A percentile compares a stretch with the other conserved stretches of the same genome.
Evolutionary conservation across 2,113 vertebrate species (phyloP).

Genomic region (Antechinus stuartii): DNA sequence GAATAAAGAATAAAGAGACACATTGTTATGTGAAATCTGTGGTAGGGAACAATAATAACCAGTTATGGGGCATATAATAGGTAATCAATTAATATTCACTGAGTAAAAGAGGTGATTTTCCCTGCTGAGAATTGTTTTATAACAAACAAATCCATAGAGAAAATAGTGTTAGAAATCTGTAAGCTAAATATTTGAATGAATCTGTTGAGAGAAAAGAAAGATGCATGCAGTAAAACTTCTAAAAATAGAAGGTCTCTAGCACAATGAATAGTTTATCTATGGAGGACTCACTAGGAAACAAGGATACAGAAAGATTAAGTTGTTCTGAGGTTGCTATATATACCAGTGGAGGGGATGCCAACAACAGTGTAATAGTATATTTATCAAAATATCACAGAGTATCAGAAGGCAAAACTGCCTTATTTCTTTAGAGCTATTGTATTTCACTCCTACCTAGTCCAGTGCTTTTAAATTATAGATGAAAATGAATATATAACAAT

Average conservation of each 20-base stretch:
- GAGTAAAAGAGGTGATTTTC: background rate
- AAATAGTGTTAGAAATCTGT: constrained; percentile 41
- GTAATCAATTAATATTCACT: background rate
- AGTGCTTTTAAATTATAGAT: background rate
- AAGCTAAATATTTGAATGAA: background rate
- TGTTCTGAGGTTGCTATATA: background rate
- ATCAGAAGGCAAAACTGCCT: background rate
- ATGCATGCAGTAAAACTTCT: background rate
- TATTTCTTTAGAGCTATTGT: background rate
- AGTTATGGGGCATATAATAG: background rate
- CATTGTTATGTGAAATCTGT: background rate
- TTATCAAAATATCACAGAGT: background rate
- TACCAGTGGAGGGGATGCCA: background rate
- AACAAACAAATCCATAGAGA: constrained; percentile 22
- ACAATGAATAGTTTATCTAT: background rate
- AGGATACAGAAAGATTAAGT: background rate
- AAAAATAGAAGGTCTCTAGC: background rate
- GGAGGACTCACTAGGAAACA: background rate
- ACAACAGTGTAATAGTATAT: background rate
- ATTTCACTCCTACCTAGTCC: background rate
- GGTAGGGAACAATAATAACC: background rate
- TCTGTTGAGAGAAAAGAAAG: constrained; percentile 41
- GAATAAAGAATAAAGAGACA: background rate
- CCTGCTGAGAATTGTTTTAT: background rate
- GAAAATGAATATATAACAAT: background rate